Evolutionary conservation across 2,113 vertebrate genomes (phyloP), one percentile per base, ranked within the genome.

Genomic region (Chinchilla lanigera): DNA sequence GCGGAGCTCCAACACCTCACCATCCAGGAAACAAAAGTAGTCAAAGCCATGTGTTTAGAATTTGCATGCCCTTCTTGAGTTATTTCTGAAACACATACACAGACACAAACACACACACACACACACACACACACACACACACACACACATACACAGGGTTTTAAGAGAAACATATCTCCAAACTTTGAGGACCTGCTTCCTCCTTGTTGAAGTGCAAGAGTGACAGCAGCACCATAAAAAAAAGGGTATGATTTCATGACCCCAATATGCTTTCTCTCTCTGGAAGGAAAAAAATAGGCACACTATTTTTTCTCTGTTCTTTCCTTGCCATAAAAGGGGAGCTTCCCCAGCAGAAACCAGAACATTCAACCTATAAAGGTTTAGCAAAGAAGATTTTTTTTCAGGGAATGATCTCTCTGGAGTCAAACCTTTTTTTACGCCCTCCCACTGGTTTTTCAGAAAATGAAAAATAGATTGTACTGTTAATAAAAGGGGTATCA

Each of bases 381-480:
- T 94, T 90, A 52, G 38, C 9, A 3, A 60, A 94, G 52, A 56
- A 17, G 47, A 61, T n/a, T 12, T 5, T 24, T 87, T 92, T 82
- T 84, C 60, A 54, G 13, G 22, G 38, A 17, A 44, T 61, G 56
- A 91, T 87, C 19, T 80, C 22, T 67, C 38, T 89, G 87, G 58
- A 87, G n/a, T 92, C 9, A 38, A 75, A 77, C 92, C 19, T 19
- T 9, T 88, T 93, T 81, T 33, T 77, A 77, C 10, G 20, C 47
- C 47, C 3, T 12, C 20, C 16, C 24, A 20, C 1, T 63, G 38
- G 52, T 80, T 89, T 47, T 38, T n/a, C 41, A 85, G 12, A 84
- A 94, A 91, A 89, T 80, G 20, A 89, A 95, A 26, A 86, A 96
- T 69, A 93, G 7, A 47, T 24, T 86, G 65, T 60, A 5, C 63